These are phyloP conservation scores for Serripes groenlandicus DNA, from an alignment of 2,888 invertebrate species.

Conservation along the genomic window DNA sequence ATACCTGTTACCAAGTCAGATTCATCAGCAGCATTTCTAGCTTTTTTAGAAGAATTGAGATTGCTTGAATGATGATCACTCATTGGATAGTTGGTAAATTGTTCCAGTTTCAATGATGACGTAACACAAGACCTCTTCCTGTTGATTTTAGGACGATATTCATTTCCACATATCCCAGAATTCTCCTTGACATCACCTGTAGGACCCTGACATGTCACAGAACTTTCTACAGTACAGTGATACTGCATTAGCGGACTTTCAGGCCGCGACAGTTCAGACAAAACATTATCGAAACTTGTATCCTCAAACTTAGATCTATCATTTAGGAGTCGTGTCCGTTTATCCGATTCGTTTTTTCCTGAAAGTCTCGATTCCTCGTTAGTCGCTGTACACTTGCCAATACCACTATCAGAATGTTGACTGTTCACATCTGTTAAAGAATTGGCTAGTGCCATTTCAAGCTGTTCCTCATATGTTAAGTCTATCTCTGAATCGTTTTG, in stretches of 20 bases:
- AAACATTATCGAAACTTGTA: too few relatives aligned
- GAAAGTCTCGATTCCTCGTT: too few relatives aligned
- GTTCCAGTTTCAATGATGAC: neutral
- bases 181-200: neutral
- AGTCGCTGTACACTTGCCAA: too few relatives aligned
- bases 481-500: neutral
- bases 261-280: too few relatives aligned
- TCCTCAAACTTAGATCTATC: too few relatives aligned
- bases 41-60: too few relatives aligned
- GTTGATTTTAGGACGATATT: conserved; percentile 46
- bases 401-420: neutral
- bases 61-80: too few relatives aligned
- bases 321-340: too few relatives aligned
- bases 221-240: conserved; percentile 42
- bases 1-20: too few relatives aligned
- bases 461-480: neutral
- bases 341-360: too few relatives aligned
- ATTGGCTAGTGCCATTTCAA: neutral
- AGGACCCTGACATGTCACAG: conserved; percentile 31
- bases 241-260: conserved; percentile 49
- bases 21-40: too few relatives aligned
- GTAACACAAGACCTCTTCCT: conserved; percentile 19
- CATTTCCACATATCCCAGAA: neutral
- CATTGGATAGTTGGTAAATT: too few relatives aligned
- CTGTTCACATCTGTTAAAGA: conserved; percentile 1